Evolutionary conservation across 2,797 vertebrate species (phyloP), one percentile per base, ranked within the genome.

Genomic region (Enteromius anoplus): DNA sequence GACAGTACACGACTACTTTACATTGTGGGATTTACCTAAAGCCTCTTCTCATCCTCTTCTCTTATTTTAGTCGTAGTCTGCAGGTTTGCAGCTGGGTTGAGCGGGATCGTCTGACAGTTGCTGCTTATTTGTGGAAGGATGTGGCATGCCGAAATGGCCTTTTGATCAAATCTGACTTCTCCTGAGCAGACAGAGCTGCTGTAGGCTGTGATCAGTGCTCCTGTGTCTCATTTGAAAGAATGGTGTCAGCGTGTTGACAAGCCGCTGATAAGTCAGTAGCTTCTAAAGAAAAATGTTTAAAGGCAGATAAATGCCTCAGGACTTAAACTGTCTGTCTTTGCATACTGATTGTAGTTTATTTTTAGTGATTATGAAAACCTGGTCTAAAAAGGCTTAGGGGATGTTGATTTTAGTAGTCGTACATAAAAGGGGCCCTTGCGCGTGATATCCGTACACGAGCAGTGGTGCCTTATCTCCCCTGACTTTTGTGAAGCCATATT

Each of bases 161-260:
- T 94, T 95, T 95, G 93, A 95, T 95, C 95, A 94, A 87, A 90
- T 90, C 91, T 93, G 91, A 92, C 92, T 93, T 94, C 92, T 91
- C 90, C 90, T 88, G 91, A 93, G 91, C 90, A 92, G 91, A 91
- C 92, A 91, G 89, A 87, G 91, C 90, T 79, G 90, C 90, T 70
- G 91, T 88, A 79, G 86, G 87, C 91, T 93, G 92, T 93, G 92
- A 94, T 95, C 94, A 93, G 87, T 86, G 83, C 90, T 93, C 93
- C 92, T 91, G 91, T 89, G 89, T 92, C 93, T 94, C 90, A 94
- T 95, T 95, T 94, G 94, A 94, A 93, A 95, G 94, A 95, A 95
- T 95, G 93, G 94, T 94, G 94, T 95, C 94, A 93, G 91, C 85
- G 91, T 93, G 91, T 93, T 93, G 93, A 95, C 93, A 93, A 92